A percentile compares a stretch with the other conserved stretches of the same genome.
Conservation (phyloP, 2,113 vertebrate genomes). For the Dunckerocampus dactyliophorus region DNA sequence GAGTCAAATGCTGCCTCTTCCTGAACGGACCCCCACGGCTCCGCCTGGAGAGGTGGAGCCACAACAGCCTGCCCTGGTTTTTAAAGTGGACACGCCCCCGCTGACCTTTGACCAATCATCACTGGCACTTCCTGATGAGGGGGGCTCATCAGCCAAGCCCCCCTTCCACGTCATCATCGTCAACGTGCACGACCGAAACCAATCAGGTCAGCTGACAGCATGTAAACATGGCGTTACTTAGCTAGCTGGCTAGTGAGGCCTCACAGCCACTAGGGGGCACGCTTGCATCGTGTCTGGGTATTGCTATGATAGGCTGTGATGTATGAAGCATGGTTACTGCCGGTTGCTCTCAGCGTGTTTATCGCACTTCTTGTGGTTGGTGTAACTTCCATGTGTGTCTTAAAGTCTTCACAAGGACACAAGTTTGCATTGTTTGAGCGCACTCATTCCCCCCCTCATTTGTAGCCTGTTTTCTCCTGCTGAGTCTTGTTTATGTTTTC, state of each 20-base stretch:
- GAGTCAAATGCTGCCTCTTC: neutral
- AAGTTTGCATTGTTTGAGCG: conserved; percentile 35
- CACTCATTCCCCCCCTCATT: neutral
- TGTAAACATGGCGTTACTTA: neutral
- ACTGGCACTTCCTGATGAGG: conserved; percentile 22
- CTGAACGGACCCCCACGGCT: neutral
- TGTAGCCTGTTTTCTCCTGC: too few species aligned
- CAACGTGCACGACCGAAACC: conserved; percentile 72
- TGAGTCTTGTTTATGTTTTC: too few species aligned
- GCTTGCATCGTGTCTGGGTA: neutral
- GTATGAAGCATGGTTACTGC: too few species aligned
- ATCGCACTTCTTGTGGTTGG: conserved; percentile 6
- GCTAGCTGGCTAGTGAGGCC: neutral
- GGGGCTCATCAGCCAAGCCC: conserved; percentile 1
- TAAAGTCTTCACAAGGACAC: conserved; percentile 38
- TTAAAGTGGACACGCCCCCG: conserved; percentile 50
- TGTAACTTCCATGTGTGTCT: conserved; percentile 44
- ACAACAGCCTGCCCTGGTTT: conserved; percentile 54
- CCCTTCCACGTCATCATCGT: conserved; percentile 75
- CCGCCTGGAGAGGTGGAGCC: neutral
- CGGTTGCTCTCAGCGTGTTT: neutral
- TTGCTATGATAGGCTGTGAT: too few species aligned
- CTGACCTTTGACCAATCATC: conserved; percentile 40
- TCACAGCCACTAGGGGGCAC: neutral
- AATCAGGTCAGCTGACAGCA: conserved; percentile 78